phyloP scores from a whole-genome alignment of 2,888 invertebrate species.

The Xanthia icteritia region DNA sequence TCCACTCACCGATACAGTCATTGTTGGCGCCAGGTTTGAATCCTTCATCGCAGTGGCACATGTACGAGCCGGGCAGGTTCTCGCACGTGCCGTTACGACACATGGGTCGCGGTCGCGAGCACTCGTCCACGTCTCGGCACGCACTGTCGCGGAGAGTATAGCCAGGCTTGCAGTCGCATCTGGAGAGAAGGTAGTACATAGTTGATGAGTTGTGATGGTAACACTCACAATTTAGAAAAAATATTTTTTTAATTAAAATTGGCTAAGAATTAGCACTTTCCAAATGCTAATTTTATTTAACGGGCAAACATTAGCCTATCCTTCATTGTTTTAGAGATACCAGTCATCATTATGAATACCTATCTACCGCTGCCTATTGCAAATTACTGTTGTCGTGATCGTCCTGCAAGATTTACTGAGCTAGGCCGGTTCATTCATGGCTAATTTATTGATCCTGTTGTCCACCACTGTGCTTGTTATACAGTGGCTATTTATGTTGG shows the following conservation, averaged over 20 bases:
- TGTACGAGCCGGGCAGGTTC: constrained; percentile 93
- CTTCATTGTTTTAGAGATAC: not conserved
- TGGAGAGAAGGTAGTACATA: constrained; percentile 48
- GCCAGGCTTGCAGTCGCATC: constrained; percentile 93
- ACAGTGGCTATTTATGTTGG: not conserved
- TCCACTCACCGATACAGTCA: constrained; percentile 93
- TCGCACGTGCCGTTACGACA: constrained; percentile 95
- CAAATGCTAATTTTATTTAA: not conserved
- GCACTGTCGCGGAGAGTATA: constrained; percentile 91
- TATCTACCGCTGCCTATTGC: not conserved
- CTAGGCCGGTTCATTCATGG: not conserved
- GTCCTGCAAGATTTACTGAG: not conserved
- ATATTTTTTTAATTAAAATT: not conserved
- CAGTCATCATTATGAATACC: not conserved
- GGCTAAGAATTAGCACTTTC: not conserved
- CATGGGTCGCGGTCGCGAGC: constrained; percentile 92
- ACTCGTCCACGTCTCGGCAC: constrained; percentile 94
- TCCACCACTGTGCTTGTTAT: not conserved
- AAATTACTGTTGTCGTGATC: not conserved
- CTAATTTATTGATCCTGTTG: constrained; percentile 36
- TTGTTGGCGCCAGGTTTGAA: constrained; percentile 94
- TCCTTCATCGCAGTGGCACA: constrained; percentile 94
- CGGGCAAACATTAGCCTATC: too few relatives aligned
- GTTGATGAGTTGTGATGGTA: not conserved
- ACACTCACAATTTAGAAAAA: not conserved